Evolutionary conservation across 2,888 invertebrate species (phyloP).

Genomic region (Euclidia mi): DNA sequence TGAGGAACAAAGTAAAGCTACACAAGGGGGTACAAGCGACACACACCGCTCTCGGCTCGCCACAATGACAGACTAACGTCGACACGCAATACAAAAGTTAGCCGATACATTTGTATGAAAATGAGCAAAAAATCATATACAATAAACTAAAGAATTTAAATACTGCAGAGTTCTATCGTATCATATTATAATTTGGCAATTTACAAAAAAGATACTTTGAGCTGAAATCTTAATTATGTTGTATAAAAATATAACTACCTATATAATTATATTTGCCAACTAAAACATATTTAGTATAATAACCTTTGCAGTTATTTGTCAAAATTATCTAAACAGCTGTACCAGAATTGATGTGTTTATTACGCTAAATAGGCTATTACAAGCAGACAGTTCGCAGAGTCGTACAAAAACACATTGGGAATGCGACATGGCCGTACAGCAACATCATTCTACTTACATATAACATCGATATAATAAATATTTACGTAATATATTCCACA

Average conservation of each 20-base stretch:
- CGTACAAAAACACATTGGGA: constrained; percentile 55
- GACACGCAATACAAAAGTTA: constrained; percentile 9
- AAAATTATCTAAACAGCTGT: too few relatives aligned
- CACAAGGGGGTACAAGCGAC: constrained; percentile 63
- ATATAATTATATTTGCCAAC: neutral
- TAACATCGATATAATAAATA: constrained; percentile 57
- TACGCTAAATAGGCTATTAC: neutral
- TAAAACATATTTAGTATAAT: neutral
- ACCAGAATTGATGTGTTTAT: neutral
- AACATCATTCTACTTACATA: constrained; percentile 66
- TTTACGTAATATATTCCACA: constrained; percentile 34
- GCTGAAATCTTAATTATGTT: neutral
- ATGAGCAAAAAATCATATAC: too few relatives aligned
- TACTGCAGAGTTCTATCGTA: neutral
- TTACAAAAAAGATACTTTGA: too few relatives aligned
- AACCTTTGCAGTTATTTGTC: too few relatives aligned
- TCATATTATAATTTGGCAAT: too few relatives aligned
- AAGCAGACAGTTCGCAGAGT: constrained; percentile 24
- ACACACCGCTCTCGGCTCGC: constrained; percentile 25
- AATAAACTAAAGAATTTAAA: neutral
- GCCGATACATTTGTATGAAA: too few relatives aligned
- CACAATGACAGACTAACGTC: constrained; percentile 38
- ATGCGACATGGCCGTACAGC: constrained; percentile 55
- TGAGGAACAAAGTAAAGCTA: constrained; percentile 84
- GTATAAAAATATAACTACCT: constrained; percentile 9